Conservation (phyloP, 2,888 invertebrate genomes). For the Dryobota labecula region DNA sequence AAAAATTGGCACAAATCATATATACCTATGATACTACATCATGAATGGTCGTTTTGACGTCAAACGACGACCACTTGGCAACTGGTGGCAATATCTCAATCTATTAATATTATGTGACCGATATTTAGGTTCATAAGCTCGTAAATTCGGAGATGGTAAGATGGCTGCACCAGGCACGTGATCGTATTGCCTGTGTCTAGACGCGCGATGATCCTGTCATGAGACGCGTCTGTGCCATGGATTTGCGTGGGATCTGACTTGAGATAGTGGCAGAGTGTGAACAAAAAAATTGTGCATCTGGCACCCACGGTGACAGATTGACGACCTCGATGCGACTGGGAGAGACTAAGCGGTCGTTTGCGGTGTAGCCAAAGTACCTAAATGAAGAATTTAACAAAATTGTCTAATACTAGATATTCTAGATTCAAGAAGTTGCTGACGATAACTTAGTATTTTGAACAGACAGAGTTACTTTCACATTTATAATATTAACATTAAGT, state of each 20-base stretch:
- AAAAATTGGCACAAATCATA: conserved; percentile 31
- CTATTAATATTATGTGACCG: conserved; percentile 59
- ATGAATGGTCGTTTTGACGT: conserved; percentile 49
- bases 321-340: not conserved
- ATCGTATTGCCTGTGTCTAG: conserved; percentile 6
- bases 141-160: conserved; percentile 14
- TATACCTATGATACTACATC: conserved; percentile 7
- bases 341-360: not conserved
- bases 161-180: not conserved
- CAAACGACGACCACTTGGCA: conserved; percentile 52
- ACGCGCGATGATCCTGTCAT: not conserved
- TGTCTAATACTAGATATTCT: too few species aligned
- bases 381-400: too few species aligned
- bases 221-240: conserved; percentile 19
- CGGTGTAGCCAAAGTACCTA: too few species aligned
- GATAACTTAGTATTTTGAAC: not conserved
- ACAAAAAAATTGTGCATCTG: not conserved
- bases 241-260: not conserved
- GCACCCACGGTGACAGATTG: not conserved
- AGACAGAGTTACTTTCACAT: too few species aligned
- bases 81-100: not conserved
- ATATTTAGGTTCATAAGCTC: conserved; percentile 30
- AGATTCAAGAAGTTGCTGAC: not conserved
- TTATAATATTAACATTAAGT: too few species aligned
- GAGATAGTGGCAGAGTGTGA: not conserved